phyloP scores from a whole-genome alignment of 2,888 invertebrate species.

The Melolontha melolontha region DNA sequence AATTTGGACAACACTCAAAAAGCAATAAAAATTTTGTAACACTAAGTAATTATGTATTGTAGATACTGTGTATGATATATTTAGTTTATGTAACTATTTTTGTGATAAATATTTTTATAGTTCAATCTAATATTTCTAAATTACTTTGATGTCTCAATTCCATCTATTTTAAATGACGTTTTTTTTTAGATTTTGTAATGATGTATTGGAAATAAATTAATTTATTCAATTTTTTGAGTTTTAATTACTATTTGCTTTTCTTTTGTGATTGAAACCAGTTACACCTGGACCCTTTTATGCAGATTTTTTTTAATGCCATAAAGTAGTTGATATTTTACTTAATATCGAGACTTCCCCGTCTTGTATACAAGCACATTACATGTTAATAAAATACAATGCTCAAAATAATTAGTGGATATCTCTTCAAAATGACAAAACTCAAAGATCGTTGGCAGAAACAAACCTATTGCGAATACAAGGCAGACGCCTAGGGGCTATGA shows the following conservation, averaged over 20 bases:
- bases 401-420: too few species aligned
- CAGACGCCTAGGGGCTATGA: too few species aligned
- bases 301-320: too few species aligned
- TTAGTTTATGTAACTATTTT: constrained; percentile 2
- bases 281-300: too few species aligned
- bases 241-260: neutral
- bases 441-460: too few species aligned
- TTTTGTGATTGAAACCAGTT: neutral
- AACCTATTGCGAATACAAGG: too few species aligned
- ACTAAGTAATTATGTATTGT: constrained; percentile 4
- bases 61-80: constrained; percentile 35
- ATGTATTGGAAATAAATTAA: constrained; percentile 30
- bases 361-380: too few species aligned
- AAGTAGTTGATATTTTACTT: too few species aligned
- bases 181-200: constrained; percentile 23
- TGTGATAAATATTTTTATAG: constrained; percentile 30
- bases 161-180: too few species aligned
- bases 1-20: neutral
- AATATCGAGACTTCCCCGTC: too few species aligned
- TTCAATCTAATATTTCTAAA: constrained; percentile 18
- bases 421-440: too few species aligned
- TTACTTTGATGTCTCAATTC: constrained; percentile 18
- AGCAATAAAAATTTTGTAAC: constrained; percentile 1
- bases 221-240: neutral
- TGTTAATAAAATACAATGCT: too few species aligned